Percentiles rank a stretch among this genome's conserved stretches.
Conservation (phyloP, 2,113 vertebrate species). For the Panthera tigris region DNA sequence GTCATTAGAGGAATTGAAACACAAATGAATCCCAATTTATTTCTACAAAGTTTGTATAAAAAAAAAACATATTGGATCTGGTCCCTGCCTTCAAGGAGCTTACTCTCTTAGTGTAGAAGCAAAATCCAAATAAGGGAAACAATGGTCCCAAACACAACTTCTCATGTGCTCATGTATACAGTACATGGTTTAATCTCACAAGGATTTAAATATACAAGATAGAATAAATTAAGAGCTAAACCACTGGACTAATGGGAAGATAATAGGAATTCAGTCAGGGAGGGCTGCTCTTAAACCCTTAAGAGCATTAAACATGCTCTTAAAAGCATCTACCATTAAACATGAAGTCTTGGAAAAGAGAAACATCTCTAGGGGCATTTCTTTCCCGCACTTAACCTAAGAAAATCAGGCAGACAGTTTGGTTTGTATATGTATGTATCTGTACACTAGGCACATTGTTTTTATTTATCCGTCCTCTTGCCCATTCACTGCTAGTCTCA, state of each 20-base stretch:
- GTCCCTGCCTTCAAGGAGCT: background rate
- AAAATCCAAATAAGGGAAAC: background rate
- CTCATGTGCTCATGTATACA: background rate
- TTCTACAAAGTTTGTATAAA: background rate
- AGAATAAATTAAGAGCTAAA: background rate
- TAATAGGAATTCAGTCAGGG: background rate
- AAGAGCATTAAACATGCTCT: too few relatives aligned
- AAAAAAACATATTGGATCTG: background rate
- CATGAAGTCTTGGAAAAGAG: background rate
- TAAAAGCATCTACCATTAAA: background rate
- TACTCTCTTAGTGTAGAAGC: background rate
- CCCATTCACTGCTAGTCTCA: background rate
- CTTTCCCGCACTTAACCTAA: background rate
- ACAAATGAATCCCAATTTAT: background rate
- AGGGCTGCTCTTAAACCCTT: background rate
- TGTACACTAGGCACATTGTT: background rate
- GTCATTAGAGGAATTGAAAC: background rate
- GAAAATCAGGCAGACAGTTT: background rate
- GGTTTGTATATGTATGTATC: background rate
- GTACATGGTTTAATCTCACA: background rate
- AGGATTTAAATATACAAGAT: background rate
- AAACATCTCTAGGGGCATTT: background rate
- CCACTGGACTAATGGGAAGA: background rate
- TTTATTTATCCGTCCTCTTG: background rate
- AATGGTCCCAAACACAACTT: background rate